Conservation (phyloP, 1,140 invertebrate species). For the Bombus confusus region DNA sequence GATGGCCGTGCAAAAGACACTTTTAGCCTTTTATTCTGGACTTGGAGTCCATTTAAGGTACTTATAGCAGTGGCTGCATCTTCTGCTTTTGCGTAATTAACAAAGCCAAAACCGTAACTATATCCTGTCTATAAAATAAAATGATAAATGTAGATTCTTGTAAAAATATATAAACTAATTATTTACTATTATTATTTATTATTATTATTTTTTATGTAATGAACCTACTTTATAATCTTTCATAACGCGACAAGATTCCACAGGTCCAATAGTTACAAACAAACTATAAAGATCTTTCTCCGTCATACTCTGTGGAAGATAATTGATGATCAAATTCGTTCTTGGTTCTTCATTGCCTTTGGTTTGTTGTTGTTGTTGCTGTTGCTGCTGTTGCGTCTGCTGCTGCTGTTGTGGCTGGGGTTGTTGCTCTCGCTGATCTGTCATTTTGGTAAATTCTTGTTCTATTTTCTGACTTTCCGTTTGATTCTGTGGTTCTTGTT, state of each 20-base stretch:
- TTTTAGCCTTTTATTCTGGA: constrained; percentile 89
- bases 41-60: constrained; percentile 93
- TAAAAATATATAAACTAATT: not conserved
- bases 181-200: no score
- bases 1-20: constrained; percentile 96
- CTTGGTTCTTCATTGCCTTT: constrained; percentile 76
- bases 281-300: constrained; percentile 95
- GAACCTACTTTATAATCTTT: constrained; percentile 90
- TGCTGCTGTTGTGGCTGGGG: constrained; percentile 57
- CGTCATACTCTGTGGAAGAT: constrained; percentile 95
- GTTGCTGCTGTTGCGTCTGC: constrained; percentile 57
- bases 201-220: no score
- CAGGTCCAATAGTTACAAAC: constrained; percentile 92
- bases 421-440: constrained; percentile 72
- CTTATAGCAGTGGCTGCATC: constrained; percentile 94
- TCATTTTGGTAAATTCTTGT: constrained; percentile 71
- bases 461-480: constrained; percentile 15
- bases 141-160: constrained; percentile 10
- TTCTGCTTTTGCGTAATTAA: constrained; percentile 93
- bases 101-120: constrained; percentile 98
- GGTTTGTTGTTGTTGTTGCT: constrained; percentile 32
- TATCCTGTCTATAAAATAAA: constrained; percentile 90
- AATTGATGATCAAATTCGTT: constrained; percentile 97
- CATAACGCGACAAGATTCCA: constrained; percentile 96
- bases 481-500: constrained; percentile 20